Base-by-base conservation (phyloP, 2,797 vertebrate species). In the Furcifer pardalis region DNA sequence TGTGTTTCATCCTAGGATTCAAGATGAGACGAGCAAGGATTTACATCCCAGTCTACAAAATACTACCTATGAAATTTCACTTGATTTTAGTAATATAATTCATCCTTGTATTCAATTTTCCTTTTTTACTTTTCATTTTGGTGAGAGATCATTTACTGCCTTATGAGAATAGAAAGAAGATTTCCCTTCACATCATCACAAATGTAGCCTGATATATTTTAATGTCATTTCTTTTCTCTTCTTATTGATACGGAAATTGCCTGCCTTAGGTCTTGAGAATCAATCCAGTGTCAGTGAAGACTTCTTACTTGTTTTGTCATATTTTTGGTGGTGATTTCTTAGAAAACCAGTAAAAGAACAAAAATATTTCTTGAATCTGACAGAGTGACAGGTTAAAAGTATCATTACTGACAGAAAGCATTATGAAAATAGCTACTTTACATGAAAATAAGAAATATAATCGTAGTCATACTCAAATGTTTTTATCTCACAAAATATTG, bases 171-270 rank as follows among this genome's bases (percentile, higher is more conserved):
- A 83, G 12, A 85, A 40, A 5, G 12, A 88, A 73, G 56, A 79
- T 78, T 85, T 91, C 35, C 13, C 73, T 65, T 89, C 30, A 84
- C 23, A 2, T 65, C 32, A 79, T 27, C 87, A 35, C 25, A 72
- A 86, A 82, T 83, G 44, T 10, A 84, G 25, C 89, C 25, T 84
- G 71, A 83, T 91, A 72, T 89, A 80, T 84, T 78, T 84, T 40
- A 84, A 23, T 87, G 32, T 83, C 79, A 89, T 88, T 89, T 86
- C 6, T 40, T 86, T 90, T 90, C 84, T 92, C 71, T 71, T 60
- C 86, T 10, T 90, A 91, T 85, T 90, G 27, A 82, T 83, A 63
- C 46, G 37, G 86, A 92, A 92, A 89, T 84, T 87, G 69, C 27
- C 68, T 91, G 69, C 13, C 87, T 80, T 87, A 88, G 90, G 2